Evolutionary conservation across 2,797 vertebrate species (phyloP).

Genomic region (Leptoclinus maculatus): DNA sequence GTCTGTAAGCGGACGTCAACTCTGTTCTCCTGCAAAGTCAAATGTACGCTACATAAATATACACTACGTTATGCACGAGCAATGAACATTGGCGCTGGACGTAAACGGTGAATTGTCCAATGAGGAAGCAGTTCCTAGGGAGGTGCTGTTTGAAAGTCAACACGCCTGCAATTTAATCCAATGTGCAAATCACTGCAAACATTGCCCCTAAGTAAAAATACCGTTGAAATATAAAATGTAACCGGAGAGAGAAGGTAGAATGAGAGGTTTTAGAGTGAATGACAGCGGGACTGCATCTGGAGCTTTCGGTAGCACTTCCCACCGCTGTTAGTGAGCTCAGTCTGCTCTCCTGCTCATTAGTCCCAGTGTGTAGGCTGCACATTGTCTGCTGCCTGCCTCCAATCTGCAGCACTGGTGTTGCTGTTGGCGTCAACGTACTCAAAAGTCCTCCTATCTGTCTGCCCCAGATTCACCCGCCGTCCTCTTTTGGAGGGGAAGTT

Average conservation of each 20-base stretch:
- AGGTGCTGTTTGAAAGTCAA: not conserved
- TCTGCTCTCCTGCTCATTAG: constrained; percentile 69
- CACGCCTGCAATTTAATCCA: not conserved
- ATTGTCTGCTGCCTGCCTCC: constrained; percentile 43
- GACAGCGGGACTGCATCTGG: constrained; percentile 39
- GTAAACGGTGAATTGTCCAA: not conserved
- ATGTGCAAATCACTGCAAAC: not conserved
- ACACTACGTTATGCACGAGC: not conserved
- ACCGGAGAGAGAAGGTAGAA: not conserved
- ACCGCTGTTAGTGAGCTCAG: constrained; percentile 46
- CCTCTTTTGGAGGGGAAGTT: constrained; percentile 39
- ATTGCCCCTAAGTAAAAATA: not conserved
- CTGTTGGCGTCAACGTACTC: constrained; percentile 31
- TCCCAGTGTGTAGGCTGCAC: constrained; percentile 49
- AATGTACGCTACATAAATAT: not conserved
- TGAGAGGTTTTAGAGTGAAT: not conserved
- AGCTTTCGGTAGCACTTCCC: constrained; percentile 42
- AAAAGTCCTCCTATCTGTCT: constrained; percentile 46
- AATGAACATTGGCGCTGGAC: not conserved
- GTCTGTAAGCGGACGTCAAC: not conserved
- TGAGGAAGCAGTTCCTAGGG: not conserved
- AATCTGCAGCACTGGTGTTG: constrained; percentile 48
- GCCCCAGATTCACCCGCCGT: constrained; percentile 64
- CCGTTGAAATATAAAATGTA: not conserved
- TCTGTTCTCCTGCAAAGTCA: not conserved